Conservation (phyloP, 1,140 invertebrate species). For the Aphaenogaster ashmeadi region DNA sequence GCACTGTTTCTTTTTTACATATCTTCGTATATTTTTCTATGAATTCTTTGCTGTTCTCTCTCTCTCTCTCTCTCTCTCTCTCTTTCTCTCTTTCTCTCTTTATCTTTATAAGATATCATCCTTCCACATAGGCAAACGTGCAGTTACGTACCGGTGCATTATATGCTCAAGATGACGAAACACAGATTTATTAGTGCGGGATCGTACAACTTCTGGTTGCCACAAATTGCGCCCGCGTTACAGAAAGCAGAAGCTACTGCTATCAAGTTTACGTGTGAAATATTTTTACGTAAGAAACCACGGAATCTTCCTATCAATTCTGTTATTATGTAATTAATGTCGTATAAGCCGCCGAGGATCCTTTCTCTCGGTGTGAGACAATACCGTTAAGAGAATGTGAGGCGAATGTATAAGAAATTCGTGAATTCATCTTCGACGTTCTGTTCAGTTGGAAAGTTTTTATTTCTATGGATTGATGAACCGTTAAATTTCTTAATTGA, state of each 20-base stretch:
- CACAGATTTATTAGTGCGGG: conserved; percentile 16
- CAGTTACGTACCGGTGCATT: background rate
- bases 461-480: background rate
- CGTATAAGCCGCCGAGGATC: background rate
- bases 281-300: conserved; percentile 35
- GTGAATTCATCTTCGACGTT: conserved; percentile 1
- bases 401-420: background rate
- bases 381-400: background rate
- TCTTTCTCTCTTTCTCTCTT: background rate
- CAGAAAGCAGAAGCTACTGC: background rate
- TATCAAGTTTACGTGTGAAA: conserved; percentile 25
- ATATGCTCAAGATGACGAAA: conserved; percentile 24
- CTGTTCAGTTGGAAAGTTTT: background rate
- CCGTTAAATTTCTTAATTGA: background rate
- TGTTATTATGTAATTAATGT: conserved; percentile 29
- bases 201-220: conserved; percentile 34
- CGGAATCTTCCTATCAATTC: background rate
- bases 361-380: background rate
- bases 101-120: background rate
- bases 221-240: conserved; percentile 4
- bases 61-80: background rate
- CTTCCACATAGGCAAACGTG: background rate
- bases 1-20: background rate
- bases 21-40: background rate
- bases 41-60: background rate